phyloP scores from a whole-genome alignment of 2,113 vertebrate genomes.

The Hassar affinis region DNA sequence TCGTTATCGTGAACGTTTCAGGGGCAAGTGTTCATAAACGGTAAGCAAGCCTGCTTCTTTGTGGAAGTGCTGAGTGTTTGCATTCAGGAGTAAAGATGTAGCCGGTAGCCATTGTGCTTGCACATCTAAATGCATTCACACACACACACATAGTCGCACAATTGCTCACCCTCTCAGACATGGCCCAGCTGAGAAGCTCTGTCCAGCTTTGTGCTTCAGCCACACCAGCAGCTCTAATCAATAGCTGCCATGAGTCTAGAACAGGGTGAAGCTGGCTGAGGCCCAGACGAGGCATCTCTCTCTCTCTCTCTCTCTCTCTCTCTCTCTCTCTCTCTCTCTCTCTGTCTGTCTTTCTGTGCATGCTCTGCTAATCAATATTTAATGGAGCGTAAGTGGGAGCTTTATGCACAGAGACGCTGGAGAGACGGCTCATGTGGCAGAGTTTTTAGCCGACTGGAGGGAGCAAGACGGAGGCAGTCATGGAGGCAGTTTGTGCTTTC shows the following conservation, averaged over 20 bases:
- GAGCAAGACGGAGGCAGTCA: not conserved
- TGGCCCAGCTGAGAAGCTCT: not conserved
- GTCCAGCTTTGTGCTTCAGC: conserved; percentile 16
- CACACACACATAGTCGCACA: not conserved
- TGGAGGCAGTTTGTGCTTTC: conserved; percentile 1
- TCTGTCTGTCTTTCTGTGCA: not conserved
- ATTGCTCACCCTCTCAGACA: not conserved
- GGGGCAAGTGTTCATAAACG: not conserved
- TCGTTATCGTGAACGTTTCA: not conserved
- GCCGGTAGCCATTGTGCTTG: not conserved
- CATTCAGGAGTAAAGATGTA: conserved; percentile 15
- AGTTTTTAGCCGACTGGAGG: not conserved
- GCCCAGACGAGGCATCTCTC: conserved; percentile 16
- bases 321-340: not conserved
- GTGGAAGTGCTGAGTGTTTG: not conserved
- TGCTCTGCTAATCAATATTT: conserved; percentile 49
- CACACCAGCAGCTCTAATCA: conserved; percentile 33
- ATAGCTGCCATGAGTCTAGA: conserved; percentile 37
- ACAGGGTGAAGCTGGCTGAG: conserved; percentile 29
- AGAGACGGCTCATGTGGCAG: conserved; percentile 11
- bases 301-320: conserved; percentile 3
- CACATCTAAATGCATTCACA: not conserved
- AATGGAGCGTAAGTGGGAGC: conserved; percentile 50
- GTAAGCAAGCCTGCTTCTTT: not conserved
- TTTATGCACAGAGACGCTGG: conserved; percentile 37